phyloP scores from a whole-genome alignment of 53 echinoderm and acorn worm genomes.

The Crossaster papposus region DNA sequence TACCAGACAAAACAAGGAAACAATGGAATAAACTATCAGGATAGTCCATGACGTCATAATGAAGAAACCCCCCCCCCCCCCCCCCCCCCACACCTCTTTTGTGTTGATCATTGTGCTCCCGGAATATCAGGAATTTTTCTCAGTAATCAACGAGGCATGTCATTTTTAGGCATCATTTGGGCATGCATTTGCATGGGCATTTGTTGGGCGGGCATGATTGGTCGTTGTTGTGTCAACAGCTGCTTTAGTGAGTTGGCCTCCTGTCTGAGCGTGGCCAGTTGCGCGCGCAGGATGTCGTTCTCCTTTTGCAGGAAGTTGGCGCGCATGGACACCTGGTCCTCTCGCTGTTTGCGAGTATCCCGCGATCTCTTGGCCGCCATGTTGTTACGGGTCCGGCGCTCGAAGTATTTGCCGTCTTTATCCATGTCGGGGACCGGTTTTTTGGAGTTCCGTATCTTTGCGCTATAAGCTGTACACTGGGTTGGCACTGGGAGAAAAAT shows the following conservation, averaged over 20 bases:
- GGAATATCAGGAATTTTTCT: too few relatives aligned
- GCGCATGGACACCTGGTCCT: slow-evolving; percentile 85
- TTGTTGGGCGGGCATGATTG: slow-evolving; percentile 50
- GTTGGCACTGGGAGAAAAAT: not conserved
- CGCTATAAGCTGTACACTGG: not conserved
- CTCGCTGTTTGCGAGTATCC: slow-evolving; percentile 83
- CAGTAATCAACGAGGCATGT: not conserved
- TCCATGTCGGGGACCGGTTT: slow-evolving; percentile 66
- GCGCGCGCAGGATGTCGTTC: slow-evolving; percentile 87
- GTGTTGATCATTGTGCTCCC: too few relatives aligned
- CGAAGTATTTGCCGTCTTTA: slow-evolving; percentile 92
- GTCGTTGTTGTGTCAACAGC: slow-evolving; percentile 80
- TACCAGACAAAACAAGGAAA: too few relatives aligned
- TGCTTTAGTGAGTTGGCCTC: slow-evolving; percentile 91
- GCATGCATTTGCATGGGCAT: slow-evolving; percentile 45
- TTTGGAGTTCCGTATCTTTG: slow-evolving; percentile 64
- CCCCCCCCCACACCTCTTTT: too few relatives aligned
- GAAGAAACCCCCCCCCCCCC: too few relatives aligned
- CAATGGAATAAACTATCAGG: not conserved
- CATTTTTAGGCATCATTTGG: slow-evolving; percentile 37
- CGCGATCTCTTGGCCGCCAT: slow-evolving; percentile 94
- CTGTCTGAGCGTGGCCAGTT: slow-evolving; percentile 81
- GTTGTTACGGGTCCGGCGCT: slow-evolving; percentile 89
- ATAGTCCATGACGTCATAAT: too few relatives aligned
- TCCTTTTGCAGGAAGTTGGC: slow-evolving; percentile 89